Conservation (phyloP, 2,888 invertebrate genomes). For the Busseola fusca region DNA sequence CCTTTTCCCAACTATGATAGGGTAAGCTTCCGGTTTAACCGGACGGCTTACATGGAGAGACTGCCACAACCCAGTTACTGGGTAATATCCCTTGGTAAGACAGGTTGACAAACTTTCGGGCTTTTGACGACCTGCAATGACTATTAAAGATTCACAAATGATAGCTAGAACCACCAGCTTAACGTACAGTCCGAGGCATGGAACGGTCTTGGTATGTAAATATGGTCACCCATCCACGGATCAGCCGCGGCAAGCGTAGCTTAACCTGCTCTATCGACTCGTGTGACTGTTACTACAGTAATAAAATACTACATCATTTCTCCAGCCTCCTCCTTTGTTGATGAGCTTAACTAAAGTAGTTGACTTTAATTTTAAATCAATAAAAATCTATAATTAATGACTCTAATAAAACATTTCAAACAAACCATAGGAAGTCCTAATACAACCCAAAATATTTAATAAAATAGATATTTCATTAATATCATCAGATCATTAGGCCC, state of each 20-base stretch:
- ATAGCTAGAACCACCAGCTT: too few relatives aligned
- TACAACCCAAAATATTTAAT: conserved; percentile 32
- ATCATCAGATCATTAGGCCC: conserved; percentile 65
- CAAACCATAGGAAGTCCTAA: conserved; percentile 9
- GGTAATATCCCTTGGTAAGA: background rate
- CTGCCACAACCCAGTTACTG: background rate
- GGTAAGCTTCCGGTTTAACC: background rate
- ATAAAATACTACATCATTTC: background rate
- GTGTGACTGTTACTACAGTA: background rate
- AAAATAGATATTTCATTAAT: conserved; percentile 58
- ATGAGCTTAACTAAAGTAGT: too few relatives aligned
- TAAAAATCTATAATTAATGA: conserved; percentile 1
- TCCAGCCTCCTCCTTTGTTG: background rate
- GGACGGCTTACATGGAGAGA: background rate
- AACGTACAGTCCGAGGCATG: background rate
- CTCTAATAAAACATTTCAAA: conserved; percentile 22
- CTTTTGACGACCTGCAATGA: conserved; percentile 23
- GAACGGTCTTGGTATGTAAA: background rate
- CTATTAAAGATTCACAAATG: background rate
- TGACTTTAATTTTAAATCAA: background rate
- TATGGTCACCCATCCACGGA: background rate
- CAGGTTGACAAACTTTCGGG: background rate
- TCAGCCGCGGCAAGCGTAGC: background rate
- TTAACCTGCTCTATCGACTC: background rate
- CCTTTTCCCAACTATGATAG: too few relatives aligned